These are phyloP conservation scores for Stercorarius parasiticus DNA, from an alignment of 2,113 vertebrate genomes.

Conservation along the genomic window DNA sequence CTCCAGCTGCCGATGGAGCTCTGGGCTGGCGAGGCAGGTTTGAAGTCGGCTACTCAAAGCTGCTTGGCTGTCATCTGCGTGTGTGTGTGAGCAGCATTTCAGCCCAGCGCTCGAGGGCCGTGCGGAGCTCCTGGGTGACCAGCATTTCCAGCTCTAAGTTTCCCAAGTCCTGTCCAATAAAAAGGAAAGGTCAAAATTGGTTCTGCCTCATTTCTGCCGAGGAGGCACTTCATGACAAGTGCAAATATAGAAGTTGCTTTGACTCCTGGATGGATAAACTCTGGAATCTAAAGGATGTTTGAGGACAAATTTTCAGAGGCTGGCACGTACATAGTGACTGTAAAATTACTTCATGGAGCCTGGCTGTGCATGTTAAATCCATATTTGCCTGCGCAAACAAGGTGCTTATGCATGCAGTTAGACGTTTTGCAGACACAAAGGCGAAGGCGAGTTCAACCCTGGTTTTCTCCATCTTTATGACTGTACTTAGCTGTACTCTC, in stretches of 20 bases:
- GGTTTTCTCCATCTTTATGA: neutral
- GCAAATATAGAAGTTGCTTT: conserved; percentile 27
- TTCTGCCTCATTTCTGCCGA: neutral
- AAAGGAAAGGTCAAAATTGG: neutral
- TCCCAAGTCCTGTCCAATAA: neutral
- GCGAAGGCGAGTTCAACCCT: neutral
- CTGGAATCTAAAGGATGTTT: conserved; percentile 49
- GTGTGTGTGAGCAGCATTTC: neutral
- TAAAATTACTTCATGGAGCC: conserved; percentile 57
- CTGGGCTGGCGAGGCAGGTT: neutral
- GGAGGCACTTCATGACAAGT: conserved; percentile 2
- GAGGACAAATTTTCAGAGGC: conserved; percentile 57
- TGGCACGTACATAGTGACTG: conserved; percentile 25
- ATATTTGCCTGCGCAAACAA: conserved; percentile 45
- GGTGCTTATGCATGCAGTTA: conserved; percentile 46
- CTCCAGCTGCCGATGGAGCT: neutral
- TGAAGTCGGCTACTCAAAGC: neutral
- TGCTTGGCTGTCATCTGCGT: neutral
- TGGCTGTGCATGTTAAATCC: conserved; percentile 53
- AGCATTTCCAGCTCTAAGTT: neutral
- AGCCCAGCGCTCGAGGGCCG: neutral
- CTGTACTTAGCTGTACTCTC: neutral
- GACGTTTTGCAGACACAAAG: conserved; percentile 1
- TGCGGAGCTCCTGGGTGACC: neutral
- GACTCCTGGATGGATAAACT: conserved; percentile 33